Evolutionary conservation across 2,888 invertebrate genomes (phyloP).

Genomic region (Mimumesa dahlbomi): DNA sequence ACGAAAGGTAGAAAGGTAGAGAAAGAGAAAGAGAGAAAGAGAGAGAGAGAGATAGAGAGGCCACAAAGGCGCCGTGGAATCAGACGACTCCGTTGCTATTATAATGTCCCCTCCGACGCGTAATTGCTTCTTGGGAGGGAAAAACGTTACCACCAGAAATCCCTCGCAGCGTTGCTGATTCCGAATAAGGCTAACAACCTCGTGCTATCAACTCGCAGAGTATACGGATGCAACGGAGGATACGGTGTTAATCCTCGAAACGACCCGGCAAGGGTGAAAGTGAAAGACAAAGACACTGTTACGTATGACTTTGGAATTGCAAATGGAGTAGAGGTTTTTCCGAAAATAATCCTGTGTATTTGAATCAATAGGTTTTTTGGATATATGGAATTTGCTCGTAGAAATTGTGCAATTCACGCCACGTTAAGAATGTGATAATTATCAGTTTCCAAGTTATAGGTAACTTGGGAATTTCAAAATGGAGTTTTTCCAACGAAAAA

Average conservation of each 20-base stretch:
- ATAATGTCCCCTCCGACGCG: constrained; percentile 21
- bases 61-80: constrained; percentile 21
- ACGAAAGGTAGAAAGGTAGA: constrained; percentile 13
- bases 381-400: no score
- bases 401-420: no score
- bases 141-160: background rate
- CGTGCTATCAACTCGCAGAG: background rate
- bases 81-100: constrained; percentile 16
- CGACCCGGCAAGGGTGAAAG: background rate
- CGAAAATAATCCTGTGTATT: no score
- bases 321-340: no score
- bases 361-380: no score
- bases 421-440: no score
- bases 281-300: background rate
- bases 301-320: no score
- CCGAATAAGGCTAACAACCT: constrained; percentile 8
- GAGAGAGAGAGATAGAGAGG: constrained; percentile 14
- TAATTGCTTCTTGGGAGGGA: constrained; percentile 21
- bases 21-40: background rate
- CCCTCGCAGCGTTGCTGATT: constrained; percentile 6
- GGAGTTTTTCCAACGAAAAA: no score
- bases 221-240: no score
- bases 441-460: no score
- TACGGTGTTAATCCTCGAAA: background rate
- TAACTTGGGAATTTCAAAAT: no score